Conservation (phyloP, 1,140 invertebrate species). For the Leptopilina boulardi region DNA sequence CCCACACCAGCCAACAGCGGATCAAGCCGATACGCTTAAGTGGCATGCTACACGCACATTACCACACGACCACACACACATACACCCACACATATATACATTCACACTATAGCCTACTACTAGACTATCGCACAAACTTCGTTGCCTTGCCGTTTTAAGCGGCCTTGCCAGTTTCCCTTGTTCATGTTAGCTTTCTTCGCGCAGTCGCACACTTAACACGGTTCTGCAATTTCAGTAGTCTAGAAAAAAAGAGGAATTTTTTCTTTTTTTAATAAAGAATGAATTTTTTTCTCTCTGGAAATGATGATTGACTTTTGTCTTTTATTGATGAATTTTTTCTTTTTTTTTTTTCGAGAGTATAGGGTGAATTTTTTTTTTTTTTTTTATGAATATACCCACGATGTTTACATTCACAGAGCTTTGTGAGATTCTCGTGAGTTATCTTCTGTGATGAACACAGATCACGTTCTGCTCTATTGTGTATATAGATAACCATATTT, state of each 20-base stretch:
- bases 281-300: not conserved
- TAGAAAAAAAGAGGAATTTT: slow-evolving; percentile 11
- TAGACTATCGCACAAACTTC: slow-evolving; percentile 44
- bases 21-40: slow-evolving; percentile 51
- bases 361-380: no score
- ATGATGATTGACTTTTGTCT: no score
- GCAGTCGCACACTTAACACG: not conserved
- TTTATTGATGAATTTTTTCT: no score
- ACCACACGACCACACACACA: slow-evolving; percentile 17
- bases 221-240: slow-evolving; percentile 45
- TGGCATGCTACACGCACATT: slow-evolving; percentile 45
- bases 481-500: not conserved
- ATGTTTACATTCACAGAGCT: slow-evolving; percentile 4
- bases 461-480: slow-evolving; percentile 3
- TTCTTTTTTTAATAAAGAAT: not conserved
- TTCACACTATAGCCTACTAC: slow-evolving; percentile 39
- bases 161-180: slow-evolving; percentile 61
- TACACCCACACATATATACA: slow-evolving; percentile 38
- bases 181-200: slow-evolving; percentile 51
- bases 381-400: not conserved
- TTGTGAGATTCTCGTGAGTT: not conserved
- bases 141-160: slow-evolving; percentile 43
- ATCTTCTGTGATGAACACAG: slow-evolving; percentile 2
- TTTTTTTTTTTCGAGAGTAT: no score
- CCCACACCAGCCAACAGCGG: slow-evolving; percentile 49